A percentile compares a stretch with the other conserved stretches of the same genome.
phyloP scores from a whole-genome alignment of 2,797 vertebrate genomes.

The Silurus lanzhouensis region DNA sequence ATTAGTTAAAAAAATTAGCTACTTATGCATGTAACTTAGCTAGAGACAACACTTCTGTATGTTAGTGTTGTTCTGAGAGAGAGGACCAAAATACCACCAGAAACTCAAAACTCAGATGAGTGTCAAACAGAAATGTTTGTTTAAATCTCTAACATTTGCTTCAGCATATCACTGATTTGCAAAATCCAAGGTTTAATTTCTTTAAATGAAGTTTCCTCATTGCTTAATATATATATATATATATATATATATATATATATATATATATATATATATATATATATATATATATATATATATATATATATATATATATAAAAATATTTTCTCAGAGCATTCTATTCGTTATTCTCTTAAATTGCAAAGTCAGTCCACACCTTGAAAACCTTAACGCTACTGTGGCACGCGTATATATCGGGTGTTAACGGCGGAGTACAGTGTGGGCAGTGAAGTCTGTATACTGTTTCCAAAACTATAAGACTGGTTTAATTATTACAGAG shows the following conservation, averaged over 20 bases:
- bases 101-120: neutral
- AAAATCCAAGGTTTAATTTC: neutral
- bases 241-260: too few relatives aligned
- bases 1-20: too few relatives aligned
- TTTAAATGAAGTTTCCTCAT: neutral
- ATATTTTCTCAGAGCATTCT: neutral
- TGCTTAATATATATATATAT: neutral
- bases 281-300: too few relatives aligned
- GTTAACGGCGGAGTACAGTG: neutral
- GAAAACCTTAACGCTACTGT: neutral
- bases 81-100: neutral
- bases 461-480: neutral
- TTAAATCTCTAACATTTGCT: neutral
- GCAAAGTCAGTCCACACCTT: neutral
- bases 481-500: neutral
- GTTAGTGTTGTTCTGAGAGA: neutral
- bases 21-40: neutral
- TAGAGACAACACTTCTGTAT: neutral
- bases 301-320: too few relatives aligned
- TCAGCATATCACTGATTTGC: neutral
- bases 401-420: neutral
- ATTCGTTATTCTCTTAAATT: neutral
- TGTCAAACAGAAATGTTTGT: neutral
- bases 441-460: neutral
- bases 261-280: too few relatives aligned